Conservation (phyloP, 2,888 invertebrate species). For the Sinodicranocentrus sp. region DNA sequence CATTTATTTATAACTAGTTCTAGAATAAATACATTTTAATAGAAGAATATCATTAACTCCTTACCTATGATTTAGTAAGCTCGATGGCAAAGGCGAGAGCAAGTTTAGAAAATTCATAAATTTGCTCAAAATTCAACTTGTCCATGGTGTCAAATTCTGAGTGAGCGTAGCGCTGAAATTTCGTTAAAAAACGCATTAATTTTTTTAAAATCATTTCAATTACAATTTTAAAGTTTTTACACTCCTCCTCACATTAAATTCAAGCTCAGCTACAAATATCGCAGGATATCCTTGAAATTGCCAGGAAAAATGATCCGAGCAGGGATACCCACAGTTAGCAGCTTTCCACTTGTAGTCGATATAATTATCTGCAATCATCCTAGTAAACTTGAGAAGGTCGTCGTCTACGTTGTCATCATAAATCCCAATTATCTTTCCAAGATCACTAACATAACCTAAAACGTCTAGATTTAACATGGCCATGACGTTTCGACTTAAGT, state of each 20-base stretch:
- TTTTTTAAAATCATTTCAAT: no score
- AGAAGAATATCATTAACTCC: no score
- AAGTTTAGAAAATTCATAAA: conserved; percentile 54
- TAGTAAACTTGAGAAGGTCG: conserved; percentile 21
- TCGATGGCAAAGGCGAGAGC: conserved; percentile 43
- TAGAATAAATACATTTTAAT: no score
- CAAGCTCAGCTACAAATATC: conserved; percentile 41
- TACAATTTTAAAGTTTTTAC: no score
- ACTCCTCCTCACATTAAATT: no score
- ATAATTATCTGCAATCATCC: conserved; percentile 41
- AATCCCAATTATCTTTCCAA: conserved; percentile 27
- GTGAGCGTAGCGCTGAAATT: conserved; percentile 56
- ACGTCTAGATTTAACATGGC: conserved; percentile 46
- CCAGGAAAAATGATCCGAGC: conserved; percentile 63
- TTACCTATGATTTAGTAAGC: no score
- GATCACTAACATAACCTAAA: conserved; percentile 29
- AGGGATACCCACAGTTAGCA: conserved; percentile 17
- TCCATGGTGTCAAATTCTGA: conserved; percentile 31
- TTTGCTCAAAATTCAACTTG: conserved; percentile 41
- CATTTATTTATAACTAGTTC: no score
- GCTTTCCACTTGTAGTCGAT: conserved; percentile 7
- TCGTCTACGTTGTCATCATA: conserved; percentile 41
- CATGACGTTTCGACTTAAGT: conserved; percentile 46
- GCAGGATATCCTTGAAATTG: conserved; percentile 48
- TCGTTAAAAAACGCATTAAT: no score